Evolutionary conservation across 2,888 invertebrate species (phyloP), one percentile per base, ranked within the genome.

Genomic region (Listrodromus nycthemerus): DNA sequence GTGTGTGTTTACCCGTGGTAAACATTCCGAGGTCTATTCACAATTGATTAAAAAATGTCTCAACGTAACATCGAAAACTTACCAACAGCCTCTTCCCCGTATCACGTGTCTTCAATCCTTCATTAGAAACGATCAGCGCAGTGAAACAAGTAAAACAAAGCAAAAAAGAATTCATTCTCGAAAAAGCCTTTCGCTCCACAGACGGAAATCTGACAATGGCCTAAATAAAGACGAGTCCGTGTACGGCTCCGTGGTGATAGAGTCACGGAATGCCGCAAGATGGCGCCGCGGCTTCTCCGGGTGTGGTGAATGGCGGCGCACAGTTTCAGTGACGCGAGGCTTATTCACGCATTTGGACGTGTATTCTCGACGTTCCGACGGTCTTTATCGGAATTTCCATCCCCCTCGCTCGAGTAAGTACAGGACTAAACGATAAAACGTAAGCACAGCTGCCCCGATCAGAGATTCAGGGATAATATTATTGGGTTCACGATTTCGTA

Each of bases 321-420:
- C 58, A n/a, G 33, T n/a, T 30, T 75, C 85, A 85, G 84, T 86
- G 84, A 84, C 82, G 80, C 82, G 81, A 85, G 81, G 69, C 81
- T 83, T 58, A 83, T 85, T 86, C 81, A 83, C 83, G 48, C n/a
- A 55, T 78, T 41, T 73, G 71, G 78, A 80, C 84, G 85, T 73
- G 30, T 10, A 6, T 1, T 48, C 27, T 7, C 48, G 41, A 69
- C 73, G 19, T 61, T 65, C 16, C 13, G 24, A 45, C 63, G 33
- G 13, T 30, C 13, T 41, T 75, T 66, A 69, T 71, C 50, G 10
- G 6, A 71, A 71, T 66, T 67, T 33, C 4, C 66, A 30, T 48
- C 10, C 52, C 10, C 24, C 8, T 6, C 24, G n/a, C 75, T 16
- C 76, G 58, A 83, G 83, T 83, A 73, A 83, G 83, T 83, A 83